Evolutionary conservation across 2,113 vertebrate species (phyloP).

Genomic region (Spheniscus mendiculus): DNA sequence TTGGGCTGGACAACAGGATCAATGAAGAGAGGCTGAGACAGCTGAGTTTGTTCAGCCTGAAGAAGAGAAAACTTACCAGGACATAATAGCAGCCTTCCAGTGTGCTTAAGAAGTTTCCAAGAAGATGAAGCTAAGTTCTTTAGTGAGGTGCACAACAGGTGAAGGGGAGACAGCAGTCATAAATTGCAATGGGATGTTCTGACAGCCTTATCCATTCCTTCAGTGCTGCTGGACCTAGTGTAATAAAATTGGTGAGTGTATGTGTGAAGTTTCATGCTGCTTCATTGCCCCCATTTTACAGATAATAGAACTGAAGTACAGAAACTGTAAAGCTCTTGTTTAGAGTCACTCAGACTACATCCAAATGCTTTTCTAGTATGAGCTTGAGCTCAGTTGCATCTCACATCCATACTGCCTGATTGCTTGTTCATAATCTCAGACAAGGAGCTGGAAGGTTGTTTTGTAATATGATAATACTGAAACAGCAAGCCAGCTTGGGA

Average conservation of each 20-base stretch:
- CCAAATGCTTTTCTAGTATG: background rate
- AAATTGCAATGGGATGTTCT: background rate
- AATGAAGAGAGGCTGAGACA: background rate
- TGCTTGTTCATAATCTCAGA: background rate
- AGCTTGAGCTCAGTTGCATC: background rate
- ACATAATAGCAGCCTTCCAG: background rate
- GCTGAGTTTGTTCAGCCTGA: background rate
- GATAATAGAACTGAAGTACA: background rate
- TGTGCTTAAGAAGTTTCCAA: background rate
- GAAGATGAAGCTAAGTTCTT: background rate
- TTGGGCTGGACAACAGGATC: background rate
- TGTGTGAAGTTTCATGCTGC: background rate
- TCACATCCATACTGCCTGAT: background rate
- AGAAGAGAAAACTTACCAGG: background rate
- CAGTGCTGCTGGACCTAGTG: background rate
- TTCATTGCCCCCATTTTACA: background rate
- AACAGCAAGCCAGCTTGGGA: background rate
- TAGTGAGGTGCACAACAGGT: background rate
- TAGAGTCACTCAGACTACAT: background rate
- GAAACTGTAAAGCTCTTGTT: background rate
- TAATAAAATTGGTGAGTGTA: background rate
- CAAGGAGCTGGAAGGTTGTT: background rate
- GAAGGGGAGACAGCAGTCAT: background rate
- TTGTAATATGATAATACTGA: background rate
- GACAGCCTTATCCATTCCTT: background rate